A percentile compares a stretch with the other conserved stretches of the same genome.
phyloP scores from a whole-genome alignment of 2,888 invertebrate species.

The Schrankia costaestrigalis region DNA sequence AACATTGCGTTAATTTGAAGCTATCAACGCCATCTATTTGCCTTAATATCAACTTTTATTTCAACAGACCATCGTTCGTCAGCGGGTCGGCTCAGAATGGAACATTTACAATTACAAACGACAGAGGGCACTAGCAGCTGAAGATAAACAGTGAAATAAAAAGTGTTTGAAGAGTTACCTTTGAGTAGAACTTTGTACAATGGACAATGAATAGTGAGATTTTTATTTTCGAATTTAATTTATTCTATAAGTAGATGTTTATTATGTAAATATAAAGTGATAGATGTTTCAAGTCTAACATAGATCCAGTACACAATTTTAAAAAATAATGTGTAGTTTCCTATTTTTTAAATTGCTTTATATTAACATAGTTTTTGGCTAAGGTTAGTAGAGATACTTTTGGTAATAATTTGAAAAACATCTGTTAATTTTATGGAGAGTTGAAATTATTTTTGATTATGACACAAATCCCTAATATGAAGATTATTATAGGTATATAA shows the following conservation, averaged over 20 bases:
- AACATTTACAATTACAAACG: slow-evolving; percentile 64
- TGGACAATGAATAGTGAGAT: slow-evolving; percentile 43
- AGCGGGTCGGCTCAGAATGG: slow-evolving; percentile 60
- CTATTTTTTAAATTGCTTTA: no score
- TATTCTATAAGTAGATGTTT: slow-evolving; percentile 18
- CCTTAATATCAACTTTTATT: slow-evolving; percentile 21
- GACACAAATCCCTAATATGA: no score
- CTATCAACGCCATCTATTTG: slow-evolving; percentile 38
- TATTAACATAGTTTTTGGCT: no score
- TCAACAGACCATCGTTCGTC: slow-evolving; percentile 53
- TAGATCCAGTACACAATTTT: no score
- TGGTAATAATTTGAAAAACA: no score
- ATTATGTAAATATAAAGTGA: slow-evolving; percentile 1
- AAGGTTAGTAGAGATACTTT: no score
- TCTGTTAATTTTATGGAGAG: no score
- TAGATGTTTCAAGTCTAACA: no score
- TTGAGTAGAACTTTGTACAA: slow-evolving; percentile 18
- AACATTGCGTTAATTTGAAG: no score
- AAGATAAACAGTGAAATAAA: neutral
- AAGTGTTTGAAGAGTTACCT: slow-evolving; percentile 9
- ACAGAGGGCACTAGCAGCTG: slow-evolving; percentile 60
- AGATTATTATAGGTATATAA: no score
- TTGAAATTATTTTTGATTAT: no score
- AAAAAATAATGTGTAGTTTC: no score
- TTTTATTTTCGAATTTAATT: slow-evolving; percentile 42